Evolutionary conservation across 2,113 vertebrate species (phyloP).

Genomic region (Ictidomys tridecemlineatus): DNA sequence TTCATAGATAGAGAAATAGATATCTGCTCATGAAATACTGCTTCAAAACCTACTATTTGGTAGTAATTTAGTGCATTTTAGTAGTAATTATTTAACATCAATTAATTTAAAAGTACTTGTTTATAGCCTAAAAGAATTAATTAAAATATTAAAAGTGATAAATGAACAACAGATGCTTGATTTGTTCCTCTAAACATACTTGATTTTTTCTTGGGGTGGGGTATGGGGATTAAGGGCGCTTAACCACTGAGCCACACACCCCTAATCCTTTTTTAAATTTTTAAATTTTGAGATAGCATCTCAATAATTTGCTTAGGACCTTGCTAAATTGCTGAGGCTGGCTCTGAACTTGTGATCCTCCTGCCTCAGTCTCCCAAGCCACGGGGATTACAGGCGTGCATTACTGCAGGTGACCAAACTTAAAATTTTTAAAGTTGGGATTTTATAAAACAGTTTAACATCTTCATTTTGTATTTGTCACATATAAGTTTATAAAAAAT

Average conservation of each 20-base stretch:
- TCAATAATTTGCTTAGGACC: too few species aligned
- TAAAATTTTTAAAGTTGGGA: neutral
- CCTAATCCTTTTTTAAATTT: too few species aligned
- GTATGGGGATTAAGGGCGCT: too few species aligned
- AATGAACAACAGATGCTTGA: neutral
- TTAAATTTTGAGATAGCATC: too few species aligned
- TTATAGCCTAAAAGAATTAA: neutral
- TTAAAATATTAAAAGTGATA: constrained; percentile 10
- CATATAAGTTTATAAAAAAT: constrained; percentile 3
- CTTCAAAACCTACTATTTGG: neutral
- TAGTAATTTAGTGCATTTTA: neutral
- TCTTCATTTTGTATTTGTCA: neutral
- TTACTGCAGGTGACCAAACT: neutral
- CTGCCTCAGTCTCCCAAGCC: too few species aligned
- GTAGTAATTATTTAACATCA: neutral
- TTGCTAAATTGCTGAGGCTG: too few species aligned
- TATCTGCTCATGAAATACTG: constrained; percentile 42
- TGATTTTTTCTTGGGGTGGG: too few species aligned
- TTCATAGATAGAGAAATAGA: neutral
- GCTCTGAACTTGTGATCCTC: too few species aligned
- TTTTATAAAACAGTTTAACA: constrained; percentile 41
- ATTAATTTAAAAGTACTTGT: neutral
- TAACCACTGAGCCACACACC: too few species aligned
- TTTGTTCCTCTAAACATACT: neutral
- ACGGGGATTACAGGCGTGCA: too few species aligned